Evolutionary conservation across 1,140 invertebrate species (phyloP).

Genomic region (Scaptomyza hsui): DNA sequence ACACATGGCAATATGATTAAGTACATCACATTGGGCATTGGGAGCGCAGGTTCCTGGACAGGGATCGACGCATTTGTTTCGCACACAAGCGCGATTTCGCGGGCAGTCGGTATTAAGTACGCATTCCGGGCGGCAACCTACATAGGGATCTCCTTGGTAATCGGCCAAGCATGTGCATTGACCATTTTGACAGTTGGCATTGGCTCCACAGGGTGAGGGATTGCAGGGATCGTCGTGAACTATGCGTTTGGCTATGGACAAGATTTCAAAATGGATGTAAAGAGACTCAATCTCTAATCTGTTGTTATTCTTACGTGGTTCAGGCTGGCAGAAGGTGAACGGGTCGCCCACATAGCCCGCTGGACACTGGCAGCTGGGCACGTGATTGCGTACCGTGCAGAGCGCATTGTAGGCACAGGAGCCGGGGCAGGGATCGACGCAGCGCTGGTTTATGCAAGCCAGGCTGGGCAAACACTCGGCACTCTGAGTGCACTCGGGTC

Average conservation of each 20-base stretch:
- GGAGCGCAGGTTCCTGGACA: slow-evolving; percentile 88
- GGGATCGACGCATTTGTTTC: slow-evolving; percentile 88
- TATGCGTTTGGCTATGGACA: slow-evolving; percentile 70
- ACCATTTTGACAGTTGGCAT: slow-evolving; percentile 87
- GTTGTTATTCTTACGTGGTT: slow-evolving; percentile 83
- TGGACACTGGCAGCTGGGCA: slow-evolving; percentile 88
- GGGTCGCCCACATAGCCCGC: slow-evolving; percentile 89
- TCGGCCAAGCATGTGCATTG: slow-evolving; percentile 85
- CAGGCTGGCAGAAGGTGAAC: slow-evolving; percentile 72
- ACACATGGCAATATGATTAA: slow-evolving; percentile 88
- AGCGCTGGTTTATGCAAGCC: slow-evolving; percentile 86
- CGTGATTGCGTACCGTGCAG: slow-evolving; percentile 88
- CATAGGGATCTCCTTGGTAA: slow-evolving; percentile 86
- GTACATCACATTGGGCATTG: slow-evolving; percentile 87
- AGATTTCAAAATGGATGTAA: background rate
- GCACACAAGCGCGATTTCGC: slow-evolving; percentile 86
- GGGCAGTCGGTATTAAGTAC: slow-evolving; percentile 85
- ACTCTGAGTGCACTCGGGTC: slow-evolving; percentile 86
- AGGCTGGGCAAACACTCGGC: slow-evolving; percentile 85
- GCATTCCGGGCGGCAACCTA: slow-evolving; percentile 78
- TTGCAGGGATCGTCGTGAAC: slow-evolving; percentile 85
- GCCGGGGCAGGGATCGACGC: slow-evolving; percentile 86
- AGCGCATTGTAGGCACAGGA: slow-evolving; percentile 87
- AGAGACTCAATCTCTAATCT: slow-evolving; percentile 48
- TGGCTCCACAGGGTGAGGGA: slow-evolving; percentile 89